Evolutionary conservation across 2,113 vertebrate genomes (phyloP).

Genomic region (Macrotis lagotis): DNA sequence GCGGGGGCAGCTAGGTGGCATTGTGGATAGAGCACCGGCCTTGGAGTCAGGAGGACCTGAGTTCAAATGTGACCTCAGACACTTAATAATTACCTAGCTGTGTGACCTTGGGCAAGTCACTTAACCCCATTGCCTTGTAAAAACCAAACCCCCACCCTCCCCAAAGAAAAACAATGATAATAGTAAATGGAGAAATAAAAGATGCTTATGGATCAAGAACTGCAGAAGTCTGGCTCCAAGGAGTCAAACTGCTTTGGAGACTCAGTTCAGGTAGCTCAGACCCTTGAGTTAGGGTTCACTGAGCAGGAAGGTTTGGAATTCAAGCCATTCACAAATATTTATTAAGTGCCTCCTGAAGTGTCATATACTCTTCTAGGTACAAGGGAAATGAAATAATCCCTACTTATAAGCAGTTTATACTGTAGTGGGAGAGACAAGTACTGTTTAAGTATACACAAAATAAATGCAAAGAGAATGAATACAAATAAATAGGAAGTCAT

Average conservation of each 20-base stretch:
- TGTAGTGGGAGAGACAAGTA: background rate
- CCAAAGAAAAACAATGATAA: background rate
- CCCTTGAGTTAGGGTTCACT: too few relatives aligned
- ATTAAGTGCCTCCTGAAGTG: background rate
- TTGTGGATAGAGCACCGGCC: too few relatives aligned
- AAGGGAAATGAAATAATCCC: background rate
- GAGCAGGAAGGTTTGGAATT: background rate
- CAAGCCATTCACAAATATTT: background rate
- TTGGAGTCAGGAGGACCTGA: too few relatives aligned
- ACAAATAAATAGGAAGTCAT: background rate
- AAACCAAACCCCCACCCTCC: too few relatives aligned
- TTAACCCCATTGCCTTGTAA: too few relatives aligned
- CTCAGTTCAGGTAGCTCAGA: background rate
- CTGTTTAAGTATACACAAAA: background rate
- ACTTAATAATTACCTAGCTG: too few relatives aligned
- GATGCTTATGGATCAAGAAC: background rate
- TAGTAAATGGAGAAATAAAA: background rate
- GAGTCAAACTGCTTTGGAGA: background rate
- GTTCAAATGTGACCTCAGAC: too few relatives aligned
- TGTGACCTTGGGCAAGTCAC: too few relatives aligned
- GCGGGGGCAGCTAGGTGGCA: too few relatives aligned
- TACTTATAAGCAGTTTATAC: background rate
- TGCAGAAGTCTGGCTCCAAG: background rate
- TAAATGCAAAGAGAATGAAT: background rate
- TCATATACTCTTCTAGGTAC: background rate